Conservation (phyloP, 2,113 vertebrate species). For the Jaculus jaculus region DNA sequence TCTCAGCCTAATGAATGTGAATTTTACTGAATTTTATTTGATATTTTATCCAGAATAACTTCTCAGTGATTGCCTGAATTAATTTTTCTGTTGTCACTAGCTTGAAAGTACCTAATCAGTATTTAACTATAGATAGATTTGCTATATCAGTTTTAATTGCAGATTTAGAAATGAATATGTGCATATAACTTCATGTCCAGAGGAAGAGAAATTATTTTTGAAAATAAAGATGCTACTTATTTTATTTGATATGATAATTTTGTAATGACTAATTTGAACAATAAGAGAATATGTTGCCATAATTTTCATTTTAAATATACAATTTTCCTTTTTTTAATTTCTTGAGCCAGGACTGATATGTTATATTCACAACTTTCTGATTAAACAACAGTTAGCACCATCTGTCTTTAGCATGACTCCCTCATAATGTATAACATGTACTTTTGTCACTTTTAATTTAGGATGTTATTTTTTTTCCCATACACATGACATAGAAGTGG, state of each 20-base stretch:
- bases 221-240: not conserved
- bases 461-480: conserved; percentile 38
- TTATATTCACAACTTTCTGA: conserved; percentile 62
- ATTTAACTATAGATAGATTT: not conserved
- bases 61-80: not conserved
- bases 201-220: not conserved
- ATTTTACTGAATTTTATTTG: not conserved
- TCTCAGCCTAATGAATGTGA: not conserved
- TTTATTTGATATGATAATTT: conserved; percentile 18
- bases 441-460: conserved; percentile 71
- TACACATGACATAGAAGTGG: conserved; percentile 23
- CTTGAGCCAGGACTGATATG: not conserved
- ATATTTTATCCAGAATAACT: not conserved
- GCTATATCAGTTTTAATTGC: not conserved
- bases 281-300: not conserved
- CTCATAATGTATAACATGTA: conserved; percentile 34
- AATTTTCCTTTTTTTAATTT: not conserved
- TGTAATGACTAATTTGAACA: not conserved
- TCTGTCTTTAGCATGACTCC: conserved; percentile 49
- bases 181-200: not conserved
- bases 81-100: not conserved
- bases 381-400: conserved; percentile 43
- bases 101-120: not conserved
- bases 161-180: not conserved
- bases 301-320: conserved; percentile 50